Base-by-base conservation (phyloP, 2,888 invertebrate species). In the Cantharis rustica region DNA sequence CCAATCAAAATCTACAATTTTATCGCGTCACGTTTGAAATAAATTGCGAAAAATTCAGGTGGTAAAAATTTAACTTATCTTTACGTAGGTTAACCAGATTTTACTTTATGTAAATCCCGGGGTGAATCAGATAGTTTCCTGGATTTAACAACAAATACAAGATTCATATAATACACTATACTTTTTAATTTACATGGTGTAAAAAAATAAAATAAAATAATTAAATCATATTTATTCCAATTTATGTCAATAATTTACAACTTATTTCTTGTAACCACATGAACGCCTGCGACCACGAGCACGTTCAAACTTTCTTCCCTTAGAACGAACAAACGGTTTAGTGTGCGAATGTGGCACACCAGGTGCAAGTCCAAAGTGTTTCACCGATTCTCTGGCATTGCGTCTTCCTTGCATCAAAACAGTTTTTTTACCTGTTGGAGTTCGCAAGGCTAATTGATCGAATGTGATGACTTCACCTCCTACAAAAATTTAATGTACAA, bases 341-440 rank as follows among this genome's bases (percentile, higher is more conserved):
- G 98, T 95, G 90, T 98, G 97, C 79, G 98, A 98, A 89, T 97
- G 96, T 64, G 99, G 99, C 63, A 98, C 97, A 89, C 99, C 99
- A 77, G 99, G 98, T 83, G 99, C 98, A 77, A 93, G 94, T 47
- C 99, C 99, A 88, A 99, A 99, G 93, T 99, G 98, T 87, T 95
- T 96, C 86, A 95, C 95, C 4, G 98, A 96, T 88, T 98, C 97
- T 84, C 99, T 95, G 2, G 97, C 96, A 83, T 95, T 98, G 83
- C 99, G 95, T 82, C 94, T 93, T 75, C 98, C 98, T 90, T 99
- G 99, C 86, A 99, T 90, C 82, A 99, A 90, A 73, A 99, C 94
- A 13, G 99, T 99, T 88, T 96, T 96, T 85, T 95, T 94, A 85
- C 99, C 99, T 76, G 95, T 96, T 47, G 99, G 99, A 23, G 98